Evolutionary conservation across 2,888 invertebrate genomes (phyloP), one percentile per base, ranked within the genome.

Genomic region (Coenonympha glycerion): DNA sequence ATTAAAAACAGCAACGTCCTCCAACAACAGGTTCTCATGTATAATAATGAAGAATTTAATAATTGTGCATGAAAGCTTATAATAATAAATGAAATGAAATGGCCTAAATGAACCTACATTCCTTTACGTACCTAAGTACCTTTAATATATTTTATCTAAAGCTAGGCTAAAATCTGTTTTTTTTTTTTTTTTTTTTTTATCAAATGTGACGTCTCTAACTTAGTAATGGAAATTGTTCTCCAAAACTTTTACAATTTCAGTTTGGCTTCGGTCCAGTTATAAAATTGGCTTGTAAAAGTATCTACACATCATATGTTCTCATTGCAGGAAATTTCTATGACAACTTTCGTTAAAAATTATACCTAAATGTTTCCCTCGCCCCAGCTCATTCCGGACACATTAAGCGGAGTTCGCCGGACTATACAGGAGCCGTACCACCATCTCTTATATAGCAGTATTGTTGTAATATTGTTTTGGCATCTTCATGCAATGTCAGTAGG

Each of bases 251-350:
- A 31, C 5, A 19, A 21, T 11, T 19, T 1, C 21, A 21, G 2
- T 19, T 19, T 42, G 52, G 52, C 47, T 47, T 28, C 6, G 47
- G n/a, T 36, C 52, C 52, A 52, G 37, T 42, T 47, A 47, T 26
- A 42, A 47, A 47, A 52, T 52, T 52, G 41, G 31, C 41, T 52
- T 42, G 13, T 26, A 52, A 36, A 49, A 49, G 11, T 11, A n/a
- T n/a, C n/a, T n/a, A 30, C 28, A 42, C 8, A 36, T 30, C 30
- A 18, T 24, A 9, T 3, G 37, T 45, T 24, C 30, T 44, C 41
- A 22, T 13, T 22, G 44, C 19, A 37, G 28, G 5, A 40, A 39
- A 30, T 24, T 44, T 36, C 31, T 31, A 31, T 15, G 31, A 31
- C 31, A 31, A 8, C 4, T 4, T 34, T 41, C 8, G 16, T 2